Evolutionary conservation across 2,888 invertebrate species (phyloP).

Genomic region (Galerucella pusilla): DNA sequence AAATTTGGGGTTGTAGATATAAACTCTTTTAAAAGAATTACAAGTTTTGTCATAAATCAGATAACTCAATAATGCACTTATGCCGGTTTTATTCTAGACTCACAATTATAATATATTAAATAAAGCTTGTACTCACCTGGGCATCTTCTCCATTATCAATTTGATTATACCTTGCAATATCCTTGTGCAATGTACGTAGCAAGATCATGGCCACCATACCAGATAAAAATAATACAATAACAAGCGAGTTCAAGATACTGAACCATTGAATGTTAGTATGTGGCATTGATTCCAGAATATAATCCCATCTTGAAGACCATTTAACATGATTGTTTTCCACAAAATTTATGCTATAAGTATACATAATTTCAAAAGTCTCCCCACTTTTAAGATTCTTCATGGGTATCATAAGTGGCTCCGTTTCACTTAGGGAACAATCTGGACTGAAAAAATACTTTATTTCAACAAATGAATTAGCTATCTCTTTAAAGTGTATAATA

Average conservation of each 20-base stretch:
- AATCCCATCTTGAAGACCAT: conserved; percentile 99
- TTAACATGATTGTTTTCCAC: conserved; percentile 84
- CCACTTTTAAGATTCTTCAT: conserved; percentile 65
- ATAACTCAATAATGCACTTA: too few species aligned
- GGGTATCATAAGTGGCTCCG: conserved; percentile 78
- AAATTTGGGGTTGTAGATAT: too few species aligned
- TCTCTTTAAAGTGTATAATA: too few species aligned
- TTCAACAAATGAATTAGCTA: neutral
- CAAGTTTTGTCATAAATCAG: too few species aligned
- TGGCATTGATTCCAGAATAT: conserved; percentile 97
- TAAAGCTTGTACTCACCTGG: conserved; percentile 75
- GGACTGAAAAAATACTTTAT: conserved; percentile 38
- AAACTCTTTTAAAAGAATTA: too few species aligned
- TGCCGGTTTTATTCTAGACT: too few species aligned
- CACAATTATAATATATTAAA: too few species aligned
- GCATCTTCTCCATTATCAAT: conserved; percentile 89
- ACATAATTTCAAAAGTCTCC: conserved; percentile 74
- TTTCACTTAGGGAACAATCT: conserved; percentile 53
- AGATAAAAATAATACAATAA: conserved; percentile 95
- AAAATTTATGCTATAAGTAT: conserved; percentile 90
- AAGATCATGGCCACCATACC: conserved; percentile 99
- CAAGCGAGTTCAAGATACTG: conserved; percentile 96
- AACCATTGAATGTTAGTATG: conserved; percentile 99
- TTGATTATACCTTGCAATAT: conserved; percentile 98
- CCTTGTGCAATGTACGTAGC: conserved; percentile 95